A percentile compares a stretch with the other conserved stretches of the same genome.
These are phyloP conservation scores for Pantherophis guttatus DNA, from an alignment of 2,113 vertebrate species.

Conservation along the genomic window DNA sequence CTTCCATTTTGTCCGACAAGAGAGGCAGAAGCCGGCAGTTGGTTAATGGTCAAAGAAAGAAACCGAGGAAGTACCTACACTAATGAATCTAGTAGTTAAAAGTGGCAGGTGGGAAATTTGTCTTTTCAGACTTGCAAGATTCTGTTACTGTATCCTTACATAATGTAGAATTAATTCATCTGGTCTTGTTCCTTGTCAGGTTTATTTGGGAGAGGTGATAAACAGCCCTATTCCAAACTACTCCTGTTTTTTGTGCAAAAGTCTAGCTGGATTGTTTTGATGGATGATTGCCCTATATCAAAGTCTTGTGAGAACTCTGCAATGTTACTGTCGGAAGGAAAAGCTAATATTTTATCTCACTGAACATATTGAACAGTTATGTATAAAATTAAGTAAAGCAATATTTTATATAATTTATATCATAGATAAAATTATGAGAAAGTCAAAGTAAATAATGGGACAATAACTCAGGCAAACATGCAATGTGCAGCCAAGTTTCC, in stretches of 20 bases:
- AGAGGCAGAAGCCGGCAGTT: not conserved
- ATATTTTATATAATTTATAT: slow-evolving; percentile 1
- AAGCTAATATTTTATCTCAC: not conserved
- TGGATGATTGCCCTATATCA: not conserved
- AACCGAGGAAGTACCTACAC: not conserved
- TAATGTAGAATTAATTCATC: not conserved
- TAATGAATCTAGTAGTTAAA: not conserved
- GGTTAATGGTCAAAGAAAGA: not conserved
- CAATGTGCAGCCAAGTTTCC: slow-evolving; percentile 30
- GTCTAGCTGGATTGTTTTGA: not conserved
- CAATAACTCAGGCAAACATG: slow-evolving; percentile 52
- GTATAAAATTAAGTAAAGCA: not conserved
- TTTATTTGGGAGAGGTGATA: not conserved
- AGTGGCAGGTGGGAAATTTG: not conserved
- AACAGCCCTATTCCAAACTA: not conserved
- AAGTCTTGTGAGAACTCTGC: not conserved
- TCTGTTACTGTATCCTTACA: not conserved
- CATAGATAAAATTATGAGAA: slow-evolving; percentile 8
- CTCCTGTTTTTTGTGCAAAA: not conserved
- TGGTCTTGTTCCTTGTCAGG: not conserved
- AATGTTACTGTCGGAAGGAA: not conserved
- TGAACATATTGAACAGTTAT: not conserved
- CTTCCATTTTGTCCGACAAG: not conserved
- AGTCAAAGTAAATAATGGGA: slow-evolving; percentile 53
- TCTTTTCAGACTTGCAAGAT: not conserved